phyloP scores from a whole-genome alignment of 2,113 vertebrate genomes.

The Lepus timidus region DNA sequence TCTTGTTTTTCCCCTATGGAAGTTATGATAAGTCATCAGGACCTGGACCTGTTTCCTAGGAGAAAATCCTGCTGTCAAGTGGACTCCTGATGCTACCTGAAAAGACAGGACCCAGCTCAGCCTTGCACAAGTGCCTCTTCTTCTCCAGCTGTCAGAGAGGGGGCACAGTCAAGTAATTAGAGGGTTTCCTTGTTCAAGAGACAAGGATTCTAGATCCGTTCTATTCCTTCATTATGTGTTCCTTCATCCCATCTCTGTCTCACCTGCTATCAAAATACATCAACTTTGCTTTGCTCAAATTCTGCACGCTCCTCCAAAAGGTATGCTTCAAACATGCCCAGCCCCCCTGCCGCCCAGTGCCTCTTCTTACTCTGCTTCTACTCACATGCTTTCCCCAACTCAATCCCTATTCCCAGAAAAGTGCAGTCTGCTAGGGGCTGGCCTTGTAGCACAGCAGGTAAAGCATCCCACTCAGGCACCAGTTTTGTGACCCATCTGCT shows the following conservation, averaged over 20 bases:
- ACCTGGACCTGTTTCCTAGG: neutral
- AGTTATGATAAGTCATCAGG: neutral
- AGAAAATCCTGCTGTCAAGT: neutral
- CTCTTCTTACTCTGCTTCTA: rapidly evolving
- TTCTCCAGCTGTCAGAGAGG: neutral
- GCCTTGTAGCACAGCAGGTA: no score
- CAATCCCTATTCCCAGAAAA: no score
- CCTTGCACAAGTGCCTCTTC: neutral
- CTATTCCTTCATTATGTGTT: neutral
- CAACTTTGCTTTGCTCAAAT: neutral
- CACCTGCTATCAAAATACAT: neutral
- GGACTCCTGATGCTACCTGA: neutral
- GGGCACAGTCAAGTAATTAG: neutral
- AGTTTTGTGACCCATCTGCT: no score
- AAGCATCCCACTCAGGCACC: no score
- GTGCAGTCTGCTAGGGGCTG: no score
- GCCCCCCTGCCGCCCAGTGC: neutral
- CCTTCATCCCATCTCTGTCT: neutral
- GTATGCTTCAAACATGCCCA: neutral
- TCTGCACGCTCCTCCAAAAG: neutral
- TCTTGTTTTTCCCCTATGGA: neutral
- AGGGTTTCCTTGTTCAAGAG: neutral
- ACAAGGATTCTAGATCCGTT: neutral
- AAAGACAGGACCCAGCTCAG: neutral
- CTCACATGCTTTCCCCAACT: neutral